phyloP scores from a whole-genome alignment of 2,888 invertebrate species.

The Agonopterix subpropinquella region DNA sequence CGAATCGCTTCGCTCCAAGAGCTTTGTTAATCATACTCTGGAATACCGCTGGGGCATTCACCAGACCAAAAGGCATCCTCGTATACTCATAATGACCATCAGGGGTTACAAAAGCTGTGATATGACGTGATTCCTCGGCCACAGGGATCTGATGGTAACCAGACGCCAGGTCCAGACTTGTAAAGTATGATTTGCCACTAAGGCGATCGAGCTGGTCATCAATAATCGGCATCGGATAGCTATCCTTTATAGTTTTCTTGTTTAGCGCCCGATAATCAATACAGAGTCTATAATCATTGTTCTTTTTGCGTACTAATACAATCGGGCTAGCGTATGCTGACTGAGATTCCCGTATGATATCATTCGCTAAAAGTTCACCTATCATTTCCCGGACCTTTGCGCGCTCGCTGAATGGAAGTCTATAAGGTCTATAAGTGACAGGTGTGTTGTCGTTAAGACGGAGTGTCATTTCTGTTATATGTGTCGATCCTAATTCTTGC shows the following conservation, averaged over 20 bases:
- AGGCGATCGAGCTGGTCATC: constrained; percentile 27
- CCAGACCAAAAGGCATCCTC: constrained; percentile 18
- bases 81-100: constrained; percentile 26
- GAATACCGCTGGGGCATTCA: constrained; percentile 21
- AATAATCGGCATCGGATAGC: constrained; percentile 23
- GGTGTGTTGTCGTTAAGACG: neutral
- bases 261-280: constrained; percentile 13
- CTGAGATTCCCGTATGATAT: constrained; percentile 4
- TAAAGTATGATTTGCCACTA: constrained; percentile 18
- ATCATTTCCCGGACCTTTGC: constrained; percentile 2
- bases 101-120: constrained; percentile 31
- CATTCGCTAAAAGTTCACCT: constrained; percentile 2
- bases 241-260: constrained; percentile 19
- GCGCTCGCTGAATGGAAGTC: neutral
- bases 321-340: constrained; percentile 8
- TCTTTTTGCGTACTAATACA: constrained; percentile 2
- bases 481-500: neutral
- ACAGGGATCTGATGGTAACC: constrained; percentile 28
- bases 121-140: constrained; percentile 16
- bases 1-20: neutral
- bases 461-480: neutral
- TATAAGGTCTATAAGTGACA: neutral
- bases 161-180: constrained; percentile 20
- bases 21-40: constrained; percentile 2
- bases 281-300: constrained; percentile 17